phyloP scores from a whole-genome alignment of 2,113 vertebrate species.

The Monarcha castaneiventris region DNA sequence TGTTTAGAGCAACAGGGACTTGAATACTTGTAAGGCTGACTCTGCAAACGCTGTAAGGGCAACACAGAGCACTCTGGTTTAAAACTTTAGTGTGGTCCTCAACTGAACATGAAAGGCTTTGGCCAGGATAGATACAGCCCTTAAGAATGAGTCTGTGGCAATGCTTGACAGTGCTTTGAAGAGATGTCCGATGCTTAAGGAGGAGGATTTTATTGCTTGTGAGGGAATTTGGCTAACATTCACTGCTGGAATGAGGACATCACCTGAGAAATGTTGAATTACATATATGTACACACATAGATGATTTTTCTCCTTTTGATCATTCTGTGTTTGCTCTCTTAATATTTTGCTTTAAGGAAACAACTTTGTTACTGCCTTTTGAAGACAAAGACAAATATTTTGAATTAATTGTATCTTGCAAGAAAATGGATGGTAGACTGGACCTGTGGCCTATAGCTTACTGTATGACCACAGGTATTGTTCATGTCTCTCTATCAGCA shows the following conservation, averaged over 20 bases:
- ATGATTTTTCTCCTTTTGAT: not conserved
- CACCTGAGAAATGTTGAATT: not conserved
- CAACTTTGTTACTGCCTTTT: fast-evolving
- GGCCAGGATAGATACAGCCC: not conserved
- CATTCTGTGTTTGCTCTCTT: not conserved
- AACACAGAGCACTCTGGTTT: not conserved
- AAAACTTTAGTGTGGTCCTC: not conserved
- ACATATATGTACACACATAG: fast-evolving
- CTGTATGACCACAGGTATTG: not conserved
- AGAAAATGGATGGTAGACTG: not conserved
- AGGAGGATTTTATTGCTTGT: not conserved
- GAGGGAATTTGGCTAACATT: not conserved
- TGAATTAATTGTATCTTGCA: not conserved
- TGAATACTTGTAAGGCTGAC: not conserved
- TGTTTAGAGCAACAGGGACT: not conserved
- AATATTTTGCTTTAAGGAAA: not conserved
- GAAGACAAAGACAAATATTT: not conserved
- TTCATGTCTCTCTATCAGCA: not conserved
- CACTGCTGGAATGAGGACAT: not conserved
- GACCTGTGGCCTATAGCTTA: not conserved
- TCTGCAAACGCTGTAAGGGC: not conserved
- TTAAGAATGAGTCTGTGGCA: not conserved
- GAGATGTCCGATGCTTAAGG: not conserved
- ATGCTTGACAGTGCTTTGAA: not conserved
- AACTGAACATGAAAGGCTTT: not conserved